Evolutionary conservation across 2,113 vertebrate genomes (phyloP).

Genomic region (Tupaia chinensis): DNA sequence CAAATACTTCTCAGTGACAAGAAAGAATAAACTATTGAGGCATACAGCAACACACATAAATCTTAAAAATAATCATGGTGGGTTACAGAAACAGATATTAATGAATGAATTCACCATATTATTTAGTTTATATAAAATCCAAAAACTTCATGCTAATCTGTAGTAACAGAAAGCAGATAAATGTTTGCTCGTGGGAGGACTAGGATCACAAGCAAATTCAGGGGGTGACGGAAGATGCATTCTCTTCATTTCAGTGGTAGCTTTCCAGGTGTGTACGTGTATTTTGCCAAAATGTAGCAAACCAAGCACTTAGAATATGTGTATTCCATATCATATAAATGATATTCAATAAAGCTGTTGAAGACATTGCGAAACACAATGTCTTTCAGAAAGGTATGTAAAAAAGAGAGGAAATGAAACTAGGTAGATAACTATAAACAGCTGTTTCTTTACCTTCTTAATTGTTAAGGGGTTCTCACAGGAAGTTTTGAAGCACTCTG

Average conservation of each 20-base stretch:
- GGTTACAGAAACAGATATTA: conserved; percentile 7
- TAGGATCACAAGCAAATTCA: background rate
- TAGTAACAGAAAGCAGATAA: background rate
- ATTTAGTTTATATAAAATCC: conserved; percentile 24
- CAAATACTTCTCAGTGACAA: background rate
- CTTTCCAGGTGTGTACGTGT: background rate
- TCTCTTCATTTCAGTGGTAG: background rate
- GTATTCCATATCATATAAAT: background rate
- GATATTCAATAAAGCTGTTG: background rate
- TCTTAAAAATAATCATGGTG: conserved; percentile 1
- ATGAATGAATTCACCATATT: background rate
- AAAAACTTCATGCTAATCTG: background rate
- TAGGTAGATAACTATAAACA: background rate
- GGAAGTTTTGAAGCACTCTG: conserved; percentile 65
- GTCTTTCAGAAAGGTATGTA: conserved; percentile 10
- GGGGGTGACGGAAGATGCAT: background rate
- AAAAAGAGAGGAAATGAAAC: background rate
- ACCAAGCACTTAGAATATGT: background rate
- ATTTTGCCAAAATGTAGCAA: conserved; percentile 3
- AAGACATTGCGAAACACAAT: background rate
- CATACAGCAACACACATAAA: background rate
- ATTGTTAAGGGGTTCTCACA: conserved; percentile 67
- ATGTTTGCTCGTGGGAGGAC: background rate
- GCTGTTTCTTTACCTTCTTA: conserved; percentile 71
- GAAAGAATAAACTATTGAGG: background rate